phyloP scores from a whole-genome alignment of 2,797 vertebrate species.

The Phrynocephalus guinanensis region DNA sequence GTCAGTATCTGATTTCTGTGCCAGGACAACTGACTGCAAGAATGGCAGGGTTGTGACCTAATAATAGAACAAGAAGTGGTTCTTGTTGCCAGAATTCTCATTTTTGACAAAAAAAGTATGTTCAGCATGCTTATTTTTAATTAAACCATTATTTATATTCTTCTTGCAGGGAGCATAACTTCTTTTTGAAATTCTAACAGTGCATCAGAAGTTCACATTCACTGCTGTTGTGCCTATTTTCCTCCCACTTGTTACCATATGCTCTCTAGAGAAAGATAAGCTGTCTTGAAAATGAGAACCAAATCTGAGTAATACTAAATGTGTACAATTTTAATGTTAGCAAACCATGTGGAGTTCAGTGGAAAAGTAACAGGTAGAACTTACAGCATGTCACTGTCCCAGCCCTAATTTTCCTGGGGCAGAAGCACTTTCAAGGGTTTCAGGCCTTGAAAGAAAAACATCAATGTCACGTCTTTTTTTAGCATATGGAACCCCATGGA shows the following conservation, averaged over 20 bases:
- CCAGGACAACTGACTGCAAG: not conserved
- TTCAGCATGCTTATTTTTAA: not conserved
- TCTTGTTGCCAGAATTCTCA: constrained; percentile 1
- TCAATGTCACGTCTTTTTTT: not conserved
- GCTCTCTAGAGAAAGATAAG: constrained; percentile 1
- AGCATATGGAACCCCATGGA: no score
- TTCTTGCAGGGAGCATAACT: not conserved
- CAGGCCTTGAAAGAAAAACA: not conserved
- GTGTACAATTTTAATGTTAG: not conserved
- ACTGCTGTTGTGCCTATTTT: constrained; percentile 16
- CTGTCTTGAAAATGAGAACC: constrained; percentile 3
- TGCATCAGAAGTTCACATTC: constrained; percentile 5
- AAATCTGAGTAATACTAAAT: not conserved
- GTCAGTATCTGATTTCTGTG: not conserved
- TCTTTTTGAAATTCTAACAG: not conserved
- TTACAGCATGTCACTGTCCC: not conserved
- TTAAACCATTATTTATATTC: not conserved
- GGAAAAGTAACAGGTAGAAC: not conserved
- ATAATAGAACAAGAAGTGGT: not conserved
- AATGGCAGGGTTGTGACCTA: not conserved
- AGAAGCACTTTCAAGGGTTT: not conserved
- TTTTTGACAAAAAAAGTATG: constrained; percentile 1
- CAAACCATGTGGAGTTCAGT: not conserved
- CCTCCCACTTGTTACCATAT: constrained; percentile 24
- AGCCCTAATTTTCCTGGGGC: not conserved